phyloP scores from a whole-genome alignment of 2,113 vertebrate species.

The Rhombomys opimus region DNA sequence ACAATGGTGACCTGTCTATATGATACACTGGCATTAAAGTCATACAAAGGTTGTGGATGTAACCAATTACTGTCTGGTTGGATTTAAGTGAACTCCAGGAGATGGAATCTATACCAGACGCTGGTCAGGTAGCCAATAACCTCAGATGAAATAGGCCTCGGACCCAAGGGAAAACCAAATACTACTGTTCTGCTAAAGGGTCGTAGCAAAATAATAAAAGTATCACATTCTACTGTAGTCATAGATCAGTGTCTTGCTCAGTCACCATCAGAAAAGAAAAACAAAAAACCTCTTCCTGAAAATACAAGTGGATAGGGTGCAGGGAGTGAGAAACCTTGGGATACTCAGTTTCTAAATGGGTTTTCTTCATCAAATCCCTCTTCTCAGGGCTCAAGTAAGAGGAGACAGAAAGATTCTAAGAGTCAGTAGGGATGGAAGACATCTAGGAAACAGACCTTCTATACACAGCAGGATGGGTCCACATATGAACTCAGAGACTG shows the following conservation, averaged over 20 bases:
- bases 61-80: not conserved
- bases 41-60: not conserved
- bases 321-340: not conserved
- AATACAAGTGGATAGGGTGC: not conserved
- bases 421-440: too few relatives aligned
- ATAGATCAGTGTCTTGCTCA: not conserved
- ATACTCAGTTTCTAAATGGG: not conserved
- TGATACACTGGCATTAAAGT: not conserved
- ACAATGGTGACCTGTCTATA: not conserved
- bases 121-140: not conserved
- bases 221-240: not conserved
- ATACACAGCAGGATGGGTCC: not conserved
- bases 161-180: not conserved
- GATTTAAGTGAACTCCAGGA: not conserved
- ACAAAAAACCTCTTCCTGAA: not conserved
- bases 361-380: not conserved
- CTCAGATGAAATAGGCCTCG: not conserved
- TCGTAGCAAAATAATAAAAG: not conserved
- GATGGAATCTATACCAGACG: not conserved
- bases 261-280: not conserved
- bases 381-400: not conserved
- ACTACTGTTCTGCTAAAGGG: not conserved
- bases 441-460: too few relatives aligned
- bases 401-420: too few relatives aligned
- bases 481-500: not conserved